A percentile compares a stretch with the other conserved stretches of the same genome.
phyloP scores from a whole-genome alignment of 2,113 vertebrate species.

The Eubucco bourcierii region DNA sequence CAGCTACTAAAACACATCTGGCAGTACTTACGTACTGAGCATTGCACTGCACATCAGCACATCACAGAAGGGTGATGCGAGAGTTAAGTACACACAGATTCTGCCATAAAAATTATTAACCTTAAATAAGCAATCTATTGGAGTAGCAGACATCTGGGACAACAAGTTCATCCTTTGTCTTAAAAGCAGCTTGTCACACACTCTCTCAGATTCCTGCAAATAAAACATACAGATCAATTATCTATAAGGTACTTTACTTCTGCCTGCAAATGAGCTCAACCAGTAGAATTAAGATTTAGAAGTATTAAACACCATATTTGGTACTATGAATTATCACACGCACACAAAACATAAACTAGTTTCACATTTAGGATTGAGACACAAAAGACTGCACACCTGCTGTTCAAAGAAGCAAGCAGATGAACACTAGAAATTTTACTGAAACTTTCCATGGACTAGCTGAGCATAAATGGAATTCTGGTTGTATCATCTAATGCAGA shows the following conservation, averaged over 20 bases:
- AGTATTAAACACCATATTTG: not conserved
- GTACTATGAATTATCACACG: not conserved
- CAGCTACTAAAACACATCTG: not conserved
- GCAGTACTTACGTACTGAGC: not conserved
- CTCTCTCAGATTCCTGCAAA: constrained; percentile 81
- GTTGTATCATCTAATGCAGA: not conserved
- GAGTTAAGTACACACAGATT: not conserved
- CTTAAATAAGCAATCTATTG: constrained; percentile 90
- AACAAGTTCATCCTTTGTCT: constrained; percentile 90
- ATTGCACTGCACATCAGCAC: not conserved
- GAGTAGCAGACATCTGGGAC: constrained; percentile 83
- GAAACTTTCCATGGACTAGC: not conserved
- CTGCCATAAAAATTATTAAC: constrained; percentile 68
- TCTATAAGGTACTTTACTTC: too few relatives aligned
- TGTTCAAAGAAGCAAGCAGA: not conserved
- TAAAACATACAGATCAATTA: not conserved
- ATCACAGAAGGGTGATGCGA: not conserved
- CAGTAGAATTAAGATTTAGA: not conserved
- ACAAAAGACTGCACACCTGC: not conserved
- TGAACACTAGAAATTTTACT: not conserved
- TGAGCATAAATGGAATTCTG: not conserved
- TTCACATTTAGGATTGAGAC: not conserved
- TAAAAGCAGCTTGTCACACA: constrained; percentile 83
- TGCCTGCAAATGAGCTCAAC: too few relatives aligned
- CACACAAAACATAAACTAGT: not conserved